Evolutionary conservation across 2,113 vertebrate species (phyloP).

Genomic region (Sclerurus mexicanus): DNA sequence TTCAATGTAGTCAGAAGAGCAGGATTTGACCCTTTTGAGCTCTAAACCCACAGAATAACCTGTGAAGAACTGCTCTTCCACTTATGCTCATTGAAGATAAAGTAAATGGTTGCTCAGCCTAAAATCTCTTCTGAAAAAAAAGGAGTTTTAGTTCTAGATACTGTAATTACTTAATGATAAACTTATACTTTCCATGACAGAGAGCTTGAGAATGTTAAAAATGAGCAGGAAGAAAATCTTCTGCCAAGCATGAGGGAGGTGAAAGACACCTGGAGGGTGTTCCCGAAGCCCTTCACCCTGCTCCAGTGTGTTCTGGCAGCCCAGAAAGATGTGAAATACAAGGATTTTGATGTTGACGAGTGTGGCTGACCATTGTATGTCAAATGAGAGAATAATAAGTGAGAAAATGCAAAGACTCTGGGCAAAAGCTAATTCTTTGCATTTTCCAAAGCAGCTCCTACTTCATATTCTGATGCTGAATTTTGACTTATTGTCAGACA

Average conservation of each 20-base stretch:
- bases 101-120: conserved; percentile 33
- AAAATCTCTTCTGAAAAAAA: neutral
- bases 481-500: neutral
- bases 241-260: neutral
- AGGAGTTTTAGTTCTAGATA: conserved; percentile 14
- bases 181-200: neutral
- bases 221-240: neutral
- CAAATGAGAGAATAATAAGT: neutral
- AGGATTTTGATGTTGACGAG: neutral
- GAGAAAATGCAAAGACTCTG: neutral
- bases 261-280: neutral
- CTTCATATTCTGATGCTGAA: neutral
- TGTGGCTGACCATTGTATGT: neutral
- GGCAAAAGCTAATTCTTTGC: neutral
- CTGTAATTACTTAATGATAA: neutral
- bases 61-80: conserved; percentile 19
- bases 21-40: neutral
- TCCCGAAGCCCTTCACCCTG: neutral
- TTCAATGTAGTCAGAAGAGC: neutral
- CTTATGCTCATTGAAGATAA: neutral
- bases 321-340: neutral
- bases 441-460: neutral
- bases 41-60: neutral
- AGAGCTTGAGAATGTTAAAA: neutral
- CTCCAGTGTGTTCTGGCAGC: neutral